Conservation (phyloP, 2,797 vertebrate species). For the Phataginus tricuspis region DNA sequence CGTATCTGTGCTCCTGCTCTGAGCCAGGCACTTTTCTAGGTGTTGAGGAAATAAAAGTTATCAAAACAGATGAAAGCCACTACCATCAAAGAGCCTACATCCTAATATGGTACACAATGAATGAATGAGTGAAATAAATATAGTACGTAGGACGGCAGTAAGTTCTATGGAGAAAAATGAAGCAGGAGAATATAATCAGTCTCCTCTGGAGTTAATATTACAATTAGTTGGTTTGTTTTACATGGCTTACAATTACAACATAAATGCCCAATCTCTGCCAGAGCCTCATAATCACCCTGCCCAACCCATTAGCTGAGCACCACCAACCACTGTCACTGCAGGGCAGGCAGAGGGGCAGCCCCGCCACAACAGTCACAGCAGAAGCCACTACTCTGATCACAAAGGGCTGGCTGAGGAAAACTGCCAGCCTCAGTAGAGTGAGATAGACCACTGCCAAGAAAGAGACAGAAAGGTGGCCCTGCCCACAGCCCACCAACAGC, state of each 20-base stretch:
- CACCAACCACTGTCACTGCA: too few relatives aligned
- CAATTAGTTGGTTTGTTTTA: neutral
- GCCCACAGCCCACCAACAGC: too few relatives aligned
- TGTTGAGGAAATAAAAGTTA: neutral
- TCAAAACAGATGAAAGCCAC: conserved; percentile 9
- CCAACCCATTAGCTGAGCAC: too few relatives aligned
- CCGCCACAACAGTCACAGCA: too few relatives aligned
- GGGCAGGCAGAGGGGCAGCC: too few relatives aligned
- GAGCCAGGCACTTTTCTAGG: neutral
- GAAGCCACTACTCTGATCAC: too few relatives aligned
- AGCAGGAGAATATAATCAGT: neutral
- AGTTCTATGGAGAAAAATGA: neutral
- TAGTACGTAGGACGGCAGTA: fast-evolving
- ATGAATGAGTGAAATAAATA: neutral
- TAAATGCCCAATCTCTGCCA: too few relatives aligned
- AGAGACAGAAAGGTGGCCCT: too few relatives aligned
- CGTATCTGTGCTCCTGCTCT: neutral
- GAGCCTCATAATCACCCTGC: too few relatives aligned
- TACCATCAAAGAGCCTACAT: neutral
- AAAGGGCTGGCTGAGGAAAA: too few relatives aligned
- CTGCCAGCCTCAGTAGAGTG: too few relatives aligned
- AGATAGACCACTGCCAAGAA: too few relatives aligned
- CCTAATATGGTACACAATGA: neutral
- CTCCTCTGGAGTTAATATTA: neutral
- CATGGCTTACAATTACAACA: neutral